Evolutionary conservation across 1,140 invertebrate species (phyloP), one percentile per base, ranked within the genome.

Genomic region (Aradophagus sp.): DNA sequence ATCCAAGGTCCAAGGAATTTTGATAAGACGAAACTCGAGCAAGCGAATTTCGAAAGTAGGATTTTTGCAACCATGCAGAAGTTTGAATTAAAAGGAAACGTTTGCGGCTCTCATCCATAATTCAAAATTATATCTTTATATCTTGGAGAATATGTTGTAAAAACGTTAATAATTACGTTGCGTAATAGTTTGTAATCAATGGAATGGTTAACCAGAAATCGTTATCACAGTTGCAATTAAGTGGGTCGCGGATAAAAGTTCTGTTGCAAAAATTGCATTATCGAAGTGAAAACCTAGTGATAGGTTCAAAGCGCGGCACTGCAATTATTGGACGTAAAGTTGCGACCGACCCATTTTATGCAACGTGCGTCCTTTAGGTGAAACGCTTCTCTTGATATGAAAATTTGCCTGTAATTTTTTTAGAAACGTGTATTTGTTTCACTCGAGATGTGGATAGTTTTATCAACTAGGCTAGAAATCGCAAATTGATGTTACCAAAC

Each of bases 261-360:
- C 47, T 14, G n/a, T 62, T 62, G 27, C 45, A 41, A 63, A 53
- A 61, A 50, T 19, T 8, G 23, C 23, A 13, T 13, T 16, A 8
- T 1, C 5, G 0, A 10, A 61, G 45, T 29, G 56, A 61, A 61
- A 61, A 61, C 15, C n/a, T 4, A 5, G n/a, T 6, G 6, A 3
- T 45, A 39, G 14, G 19, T 44, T 35, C 20, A 27, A 31, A 56
- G 45, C 32, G 6, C 1, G 12, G 14, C 20, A 36, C 27, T 36
- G 27, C 31, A 36, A 16, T 12, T 23, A 23, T n/a, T n/a, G n/a
- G n/a, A n/a, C 16, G 20, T 31, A 20, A 62, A 52, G 36, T n/a
- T 29, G 13, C 10, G 36, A 52, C 12, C 45, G 39, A 52, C 39
- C 58, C 20, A 27, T 52, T 52, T 62, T 31, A 44, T 44, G 45